These are phyloP conservation scores for Danio kyathit DNA, from an alignment of 2,797 vertebrate species.

Conservation along the genomic window DNA sequence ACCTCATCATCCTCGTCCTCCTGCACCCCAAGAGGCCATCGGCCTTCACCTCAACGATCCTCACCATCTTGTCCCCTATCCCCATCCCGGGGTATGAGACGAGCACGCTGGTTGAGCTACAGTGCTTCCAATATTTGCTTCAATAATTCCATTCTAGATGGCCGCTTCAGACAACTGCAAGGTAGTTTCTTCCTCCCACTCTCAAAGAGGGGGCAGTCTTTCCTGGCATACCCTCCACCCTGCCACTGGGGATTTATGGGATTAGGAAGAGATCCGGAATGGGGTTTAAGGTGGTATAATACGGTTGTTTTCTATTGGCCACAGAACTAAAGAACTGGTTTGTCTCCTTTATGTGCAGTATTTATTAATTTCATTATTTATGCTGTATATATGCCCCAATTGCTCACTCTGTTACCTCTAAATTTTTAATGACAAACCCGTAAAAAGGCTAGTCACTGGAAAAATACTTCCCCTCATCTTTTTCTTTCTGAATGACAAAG, in stretches of 20 bases:
- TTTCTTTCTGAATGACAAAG: slow-evolving; percentile 21
- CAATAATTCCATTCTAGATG: slow-evolving; percentile 81
- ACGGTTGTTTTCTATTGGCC: slow-evolving; percentile 2
- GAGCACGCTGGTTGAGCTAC: slow-evolving; percentile 81
- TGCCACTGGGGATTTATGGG: slow-evolving; percentile 41
- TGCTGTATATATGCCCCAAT: slow-evolving; percentile 67
- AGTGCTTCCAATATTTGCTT: slow-evolving; percentile 83
- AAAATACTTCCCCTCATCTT: neutral
- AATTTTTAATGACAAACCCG: slow-evolving; percentile 74
- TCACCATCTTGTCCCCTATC: slow-evolving; percentile 70
- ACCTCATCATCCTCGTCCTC: slow-evolving; percentile 72
- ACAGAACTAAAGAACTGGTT: slow-evolving; percentile 49
- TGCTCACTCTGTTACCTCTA: slow-evolving; percentile 70
- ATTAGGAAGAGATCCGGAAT: slow-evolving; percentile 28
- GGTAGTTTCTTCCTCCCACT: slow-evolving; percentile 69
- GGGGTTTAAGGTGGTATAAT: slow-evolving; percentile 3
- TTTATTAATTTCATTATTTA: slow-evolving; percentile 68
- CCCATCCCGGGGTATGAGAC: slow-evolving; percentile 77
- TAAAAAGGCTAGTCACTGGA: slow-evolving; percentile 61
- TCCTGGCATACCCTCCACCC: slow-evolving; percentile 32
- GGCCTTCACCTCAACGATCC: slow-evolving; percentile 59
- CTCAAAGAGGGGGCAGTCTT: slow-evolving; percentile 30
- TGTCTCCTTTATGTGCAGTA: slow-evolving; percentile 57
- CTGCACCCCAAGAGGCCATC: slow-evolving; percentile 67
- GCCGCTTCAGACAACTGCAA: slow-evolving; percentile 85